These are phyloP conservation scores for Agriopis aurantiaria DNA, from an alignment of 2,888 invertebrate species.

Conservation along the genomic window DNA sequence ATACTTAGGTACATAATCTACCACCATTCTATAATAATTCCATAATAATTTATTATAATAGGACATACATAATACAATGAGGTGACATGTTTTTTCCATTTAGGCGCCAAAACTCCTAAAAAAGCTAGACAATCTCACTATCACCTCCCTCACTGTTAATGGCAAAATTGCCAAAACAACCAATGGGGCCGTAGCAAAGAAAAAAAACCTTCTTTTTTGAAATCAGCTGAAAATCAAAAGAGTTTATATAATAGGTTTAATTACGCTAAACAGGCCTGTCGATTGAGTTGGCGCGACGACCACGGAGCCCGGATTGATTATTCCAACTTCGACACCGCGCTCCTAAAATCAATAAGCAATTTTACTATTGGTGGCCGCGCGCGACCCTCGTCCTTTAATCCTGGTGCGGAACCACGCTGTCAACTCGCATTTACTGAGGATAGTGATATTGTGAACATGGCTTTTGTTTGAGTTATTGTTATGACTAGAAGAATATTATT, in stretches of 20 bases:
- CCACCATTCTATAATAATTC: too few relatives aligned
- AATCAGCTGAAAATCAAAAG: too few relatives aligned
- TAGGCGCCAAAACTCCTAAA: too few relatives aligned
- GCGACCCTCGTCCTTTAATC: conserved; percentile 49
- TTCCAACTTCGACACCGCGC: conserved; percentile 56
- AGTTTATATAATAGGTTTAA: conserved; percentile 3
- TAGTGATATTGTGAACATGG: conserved; percentile 14
- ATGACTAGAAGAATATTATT: conserved; percentile 5
- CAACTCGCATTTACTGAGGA: conserved; percentile 11
- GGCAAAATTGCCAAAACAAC: too few relatives aligned
- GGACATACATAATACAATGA: too few relatives aligned
- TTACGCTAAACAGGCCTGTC: conserved; percentile 11
- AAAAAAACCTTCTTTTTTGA: too few relatives aligned
- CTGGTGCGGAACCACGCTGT: conserved; percentile 15
- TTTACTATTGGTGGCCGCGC: conserved; percentile 69
- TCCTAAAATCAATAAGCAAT: conserved; percentile 81
- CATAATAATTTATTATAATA: too few relatives aligned
- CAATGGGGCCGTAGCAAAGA: too few relatives aligned
- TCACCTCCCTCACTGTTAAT: too few relatives aligned
- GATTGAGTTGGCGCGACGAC: conserved; percentile 46
- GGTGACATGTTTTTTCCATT: too few relatives aligned
- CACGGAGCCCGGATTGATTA: conserved; percentile 74
- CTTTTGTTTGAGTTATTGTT: conserved; percentile 10
- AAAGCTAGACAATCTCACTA: too few relatives aligned
- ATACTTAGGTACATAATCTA: too few relatives aligned